Conservation (phyloP, 2,113 vertebrate species). For the Stigmatopora nigra region DNA sequence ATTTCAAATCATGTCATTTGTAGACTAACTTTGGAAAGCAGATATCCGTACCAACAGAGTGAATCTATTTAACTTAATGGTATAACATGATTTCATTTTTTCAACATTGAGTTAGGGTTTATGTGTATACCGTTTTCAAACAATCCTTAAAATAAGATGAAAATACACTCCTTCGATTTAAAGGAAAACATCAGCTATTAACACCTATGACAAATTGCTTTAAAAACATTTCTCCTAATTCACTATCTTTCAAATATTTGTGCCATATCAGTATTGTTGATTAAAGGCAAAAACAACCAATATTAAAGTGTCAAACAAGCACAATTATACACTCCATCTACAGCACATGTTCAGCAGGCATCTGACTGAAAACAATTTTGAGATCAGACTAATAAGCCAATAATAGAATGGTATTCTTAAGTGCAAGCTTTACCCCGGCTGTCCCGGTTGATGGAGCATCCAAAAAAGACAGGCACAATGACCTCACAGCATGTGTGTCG, state of each 20-base stretch:
- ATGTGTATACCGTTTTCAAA: too few species aligned
- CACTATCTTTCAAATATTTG: not conserved
- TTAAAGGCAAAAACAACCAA: not conserved
- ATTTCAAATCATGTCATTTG: not conserved
- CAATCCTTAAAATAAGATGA: too few species aligned
- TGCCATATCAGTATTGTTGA: not conserved
- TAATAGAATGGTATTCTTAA: slow-evolving; percentile 15
- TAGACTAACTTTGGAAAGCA: too few species aligned
- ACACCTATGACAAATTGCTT: too few species aligned
- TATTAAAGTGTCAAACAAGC: not conserved
- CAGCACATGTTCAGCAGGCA: slow-evolving; percentile 5
- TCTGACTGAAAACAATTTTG: slow-evolving; percentile 20
- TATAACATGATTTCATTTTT: too few species aligned
- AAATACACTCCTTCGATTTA: too few species aligned
- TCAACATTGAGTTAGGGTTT: too few species aligned
- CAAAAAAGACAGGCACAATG: slow-evolving; percentile 22
- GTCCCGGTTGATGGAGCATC: slow-evolving; percentile 32
- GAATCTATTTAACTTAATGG: too few species aligned
- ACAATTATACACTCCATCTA: not conserved
- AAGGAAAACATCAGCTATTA: too few species aligned
- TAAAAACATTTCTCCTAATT: not conserved
- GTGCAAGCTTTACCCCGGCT: slow-evolving; percentile 41
- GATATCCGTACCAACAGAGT: too few species aligned
- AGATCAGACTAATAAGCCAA: slow-evolving; percentile 9
- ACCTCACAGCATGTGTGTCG: slow-evolving; percentile 41